These are phyloP conservation scores for Melinaea menophilus DNA, from an alignment of 2,888 invertebrate genomes.

Conservation along the genomic window DNA sequence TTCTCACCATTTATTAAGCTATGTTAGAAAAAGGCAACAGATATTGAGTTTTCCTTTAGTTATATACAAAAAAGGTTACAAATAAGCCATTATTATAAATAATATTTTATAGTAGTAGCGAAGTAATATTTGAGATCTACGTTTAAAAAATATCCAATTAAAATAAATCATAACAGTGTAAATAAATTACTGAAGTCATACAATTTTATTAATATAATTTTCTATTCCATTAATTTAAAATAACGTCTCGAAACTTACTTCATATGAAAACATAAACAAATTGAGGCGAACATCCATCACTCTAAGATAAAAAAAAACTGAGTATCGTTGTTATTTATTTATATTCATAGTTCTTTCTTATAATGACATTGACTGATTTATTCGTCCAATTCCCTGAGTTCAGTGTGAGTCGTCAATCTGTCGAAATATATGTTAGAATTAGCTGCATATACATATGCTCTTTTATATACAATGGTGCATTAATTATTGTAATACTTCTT, in stretches of 20 bases:
- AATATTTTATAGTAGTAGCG: too few species aligned
- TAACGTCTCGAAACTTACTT: slow-evolving; percentile 11
- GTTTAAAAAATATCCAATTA: background rate
- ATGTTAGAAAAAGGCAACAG: too few species aligned
- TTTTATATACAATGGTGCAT: background rate
- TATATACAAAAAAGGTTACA: too few species aligned
- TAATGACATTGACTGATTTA: slow-evolving; percentile 18
- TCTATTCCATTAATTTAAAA: background rate
- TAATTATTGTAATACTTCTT: too few species aligned
- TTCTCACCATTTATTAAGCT: too few species aligned
- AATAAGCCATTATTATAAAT: too few species aligned
- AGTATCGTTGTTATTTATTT: slow-evolving; percentile 11
- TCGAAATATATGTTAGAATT: background rate
- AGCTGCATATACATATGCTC: background rate
- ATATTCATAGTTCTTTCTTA: slow-evolving; percentile 8
- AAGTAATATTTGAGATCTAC: too few species aligned
- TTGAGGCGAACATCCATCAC: slow-evolving; percentile 18
- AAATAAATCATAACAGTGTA: background rate
- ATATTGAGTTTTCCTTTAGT: too few species aligned
- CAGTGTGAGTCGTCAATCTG: background rate
- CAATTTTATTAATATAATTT: background rate
- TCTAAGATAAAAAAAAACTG: slow-evolving; percentile 3
- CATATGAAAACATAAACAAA: slow-evolving; percentile 21
- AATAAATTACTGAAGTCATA: too few species aligned
- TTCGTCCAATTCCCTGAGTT: slow-evolving; percentile 1